Percentiles rank a stretch among this genome's conserved stretches.
Evolutionary conservation across 2,888 invertebrate species (phyloP).

Genomic region (Thelaira solivaga): DNA sequence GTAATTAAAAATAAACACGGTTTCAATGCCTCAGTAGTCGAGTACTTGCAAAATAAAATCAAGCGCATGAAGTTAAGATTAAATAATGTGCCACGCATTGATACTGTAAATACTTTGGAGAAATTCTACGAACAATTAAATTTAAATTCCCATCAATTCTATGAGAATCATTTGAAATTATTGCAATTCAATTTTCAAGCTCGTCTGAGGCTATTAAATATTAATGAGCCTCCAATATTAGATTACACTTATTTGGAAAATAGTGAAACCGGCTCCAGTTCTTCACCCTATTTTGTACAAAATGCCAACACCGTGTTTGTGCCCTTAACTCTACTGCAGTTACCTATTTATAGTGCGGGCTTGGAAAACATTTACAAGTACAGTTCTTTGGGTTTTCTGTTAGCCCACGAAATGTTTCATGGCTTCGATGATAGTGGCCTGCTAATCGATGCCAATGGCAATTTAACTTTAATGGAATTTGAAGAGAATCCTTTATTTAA

Average conservation of each 20-base stretch:
- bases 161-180: slow-evolving; percentile 61
- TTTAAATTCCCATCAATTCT: slow-evolving; percentile 39
- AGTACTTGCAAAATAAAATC: slow-evolving; percentile 58
- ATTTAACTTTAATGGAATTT: background rate
- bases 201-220: background rate
- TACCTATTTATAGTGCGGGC: slow-evolving; percentile 59
- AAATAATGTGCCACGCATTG: slow-evolving; percentile 59
- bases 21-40: slow-evolving; percentile 47
- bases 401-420: slow-evolving; percentile 65
- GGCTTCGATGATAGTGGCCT: slow-evolving; percentile 64
- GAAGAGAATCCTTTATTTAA: slow-evolving; percentile 43
- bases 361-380: slow-evolving; percentile 60
- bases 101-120: slow-evolving; percentile 39
- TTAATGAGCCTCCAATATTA: background rate
- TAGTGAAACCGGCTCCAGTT: slow-evolving; percentile 50
- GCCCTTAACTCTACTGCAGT: slow-evolving; percentile 59
- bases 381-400: slow-evolving; percentile 63
- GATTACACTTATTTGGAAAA: slow-evolving; percentile 41
- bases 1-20: slow-evolving; percentile 50
- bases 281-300: slow-evolving; percentile 62
- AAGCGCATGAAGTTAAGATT: slow-evolving; percentile 61
- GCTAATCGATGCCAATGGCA: slow-evolving; percentile 47
- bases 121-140: slow-evolving; percentile 46
- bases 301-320: slow-evolving; percentile 57
- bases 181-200: slow-evolving; percentile 36